Base-by-base conservation (phyloP, 2,888 invertebrate genomes). In the Sussaba pulchella region DNA sequence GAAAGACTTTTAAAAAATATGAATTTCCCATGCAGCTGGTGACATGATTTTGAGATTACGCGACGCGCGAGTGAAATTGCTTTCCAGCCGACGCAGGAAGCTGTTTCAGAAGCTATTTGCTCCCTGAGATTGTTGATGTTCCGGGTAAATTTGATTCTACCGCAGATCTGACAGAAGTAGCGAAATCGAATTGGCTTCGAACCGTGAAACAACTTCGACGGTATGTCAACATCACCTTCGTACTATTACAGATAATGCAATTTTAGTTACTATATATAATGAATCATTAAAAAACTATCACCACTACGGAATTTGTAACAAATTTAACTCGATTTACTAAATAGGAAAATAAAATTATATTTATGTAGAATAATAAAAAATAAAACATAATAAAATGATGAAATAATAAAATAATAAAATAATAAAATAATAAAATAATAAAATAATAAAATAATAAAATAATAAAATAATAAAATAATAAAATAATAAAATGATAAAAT, bases 201-300 rank as follows among this genome's bases (percentile, higher is more conserved):
- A 12, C 24, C 52, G 12, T 0, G 5, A 2, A 21, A 12, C 12
- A 24, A 24, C 10, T 21, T 2, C 10, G n/a, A 12, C 52, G 24
- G n/a, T 45, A 45, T 14, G 19, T 52, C 26, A 54, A n/a, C 26
- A 54, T 54, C 26, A 26, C 24, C 52, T 26, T 36, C 14, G 36
- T 12, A 12, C 21, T 41, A 61, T 21, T 21, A 21, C 14, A 21
- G 4, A 3, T 9, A 61, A 41, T 61, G 41, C 41, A 41, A n/a
- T 21, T 36, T 39, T 39, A 39, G 19, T n/a, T n/a, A n/a, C n/a
- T n/a, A n/a, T n/a, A 3, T 19, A 19, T 39, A 59, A 39, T 1
- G 19, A 57, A 57, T 26, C 0, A 31, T 57, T 17, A 17, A 26
- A 57, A 57, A 14, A 24, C 12, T 52, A 21, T 24, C 50, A 12